These are phyloP conservation scores for Antheraea mylitta DNA, from an alignment of 1,140 invertebrate species.

Conservation along the genomic window DNA sequence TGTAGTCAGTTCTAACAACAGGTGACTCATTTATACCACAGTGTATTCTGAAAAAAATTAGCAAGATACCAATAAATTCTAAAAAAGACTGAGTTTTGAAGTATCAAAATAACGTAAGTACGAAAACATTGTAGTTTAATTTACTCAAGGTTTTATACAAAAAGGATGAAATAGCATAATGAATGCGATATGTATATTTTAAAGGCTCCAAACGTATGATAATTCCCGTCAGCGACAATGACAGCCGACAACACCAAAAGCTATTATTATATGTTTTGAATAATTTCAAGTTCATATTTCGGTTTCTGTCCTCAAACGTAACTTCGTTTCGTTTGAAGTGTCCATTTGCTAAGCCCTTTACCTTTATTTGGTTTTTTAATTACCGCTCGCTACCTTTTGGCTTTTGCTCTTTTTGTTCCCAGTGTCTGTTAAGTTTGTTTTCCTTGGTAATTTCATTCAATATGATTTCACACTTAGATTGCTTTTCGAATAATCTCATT, in stretches of 20 bases:
- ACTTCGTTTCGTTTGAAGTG: constrained; percentile 6
- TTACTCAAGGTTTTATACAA: background rate
- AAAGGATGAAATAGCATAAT: background rate
- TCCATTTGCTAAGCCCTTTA: background rate
- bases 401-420: background rate
- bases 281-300: constrained; percentile 12
- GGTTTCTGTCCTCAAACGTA: constrained; percentile 2
- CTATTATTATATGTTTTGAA: constrained; percentile 12
- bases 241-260: constrained; percentile 10
- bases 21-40: no score
- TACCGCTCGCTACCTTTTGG: background rate
- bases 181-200: background rate
- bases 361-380: constrained; percentile 3
- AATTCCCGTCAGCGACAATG: constrained; percentile 9
- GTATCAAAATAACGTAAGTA: no score
- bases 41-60: no score
- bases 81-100: no score
- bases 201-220: background rate
- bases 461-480: background rate
- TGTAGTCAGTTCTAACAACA: no score
- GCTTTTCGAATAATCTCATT: no score
- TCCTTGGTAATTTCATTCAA: background rate
- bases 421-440: background rate
- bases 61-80: no score
- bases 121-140: background rate